Conservation (phyloP, 2,113 vertebrate species). For the Varanus salvator region DNA sequence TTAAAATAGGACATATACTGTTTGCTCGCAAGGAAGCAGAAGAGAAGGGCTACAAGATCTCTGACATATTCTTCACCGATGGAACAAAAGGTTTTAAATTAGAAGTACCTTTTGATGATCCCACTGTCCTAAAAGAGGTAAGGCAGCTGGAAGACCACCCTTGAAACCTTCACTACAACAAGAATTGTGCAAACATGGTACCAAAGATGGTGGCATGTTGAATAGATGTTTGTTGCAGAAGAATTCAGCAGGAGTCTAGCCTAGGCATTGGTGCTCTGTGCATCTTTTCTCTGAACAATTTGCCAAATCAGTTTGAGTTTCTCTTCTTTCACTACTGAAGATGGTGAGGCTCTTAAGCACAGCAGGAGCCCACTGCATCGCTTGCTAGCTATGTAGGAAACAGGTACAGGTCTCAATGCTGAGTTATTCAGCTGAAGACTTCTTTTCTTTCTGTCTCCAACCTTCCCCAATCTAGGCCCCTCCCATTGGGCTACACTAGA, state of each 20-base stretch:
- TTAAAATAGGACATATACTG: constrained; percentile 71
- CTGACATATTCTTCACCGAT: constrained; percentile 72
- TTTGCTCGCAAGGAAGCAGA: constrained; percentile 70
- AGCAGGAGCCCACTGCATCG: not conserved
- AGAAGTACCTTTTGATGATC: constrained; percentile 80
- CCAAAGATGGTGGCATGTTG: not conserved
- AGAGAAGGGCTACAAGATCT: constrained; percentile 70
- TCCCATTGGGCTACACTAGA: too few relatives aligned
- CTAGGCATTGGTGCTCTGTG: not conserved
- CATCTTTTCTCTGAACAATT: not conserved
- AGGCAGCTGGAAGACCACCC: not conserved
- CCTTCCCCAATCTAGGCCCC: too few relatives aligned
- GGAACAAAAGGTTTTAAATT: constrained; percentile 75
- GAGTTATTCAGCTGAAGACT: not conserved
- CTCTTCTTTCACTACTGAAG: not conserved
- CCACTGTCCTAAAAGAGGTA: constrained; percentile 71
- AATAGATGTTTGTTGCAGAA: not conserved
- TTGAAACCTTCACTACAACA: not conserved
- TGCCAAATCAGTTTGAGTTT: not conserved
- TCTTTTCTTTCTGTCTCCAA: not conserved
- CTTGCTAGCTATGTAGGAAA: not conserved
- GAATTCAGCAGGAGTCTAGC: not conserved
- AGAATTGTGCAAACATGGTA: not conserved
- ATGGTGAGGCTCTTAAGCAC: not conserved
- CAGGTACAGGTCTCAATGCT: not conserved